Conservation (phyloP, 2,113 vertebrate genomes). For the Cryptomyrus ogoouensis region DNA sequence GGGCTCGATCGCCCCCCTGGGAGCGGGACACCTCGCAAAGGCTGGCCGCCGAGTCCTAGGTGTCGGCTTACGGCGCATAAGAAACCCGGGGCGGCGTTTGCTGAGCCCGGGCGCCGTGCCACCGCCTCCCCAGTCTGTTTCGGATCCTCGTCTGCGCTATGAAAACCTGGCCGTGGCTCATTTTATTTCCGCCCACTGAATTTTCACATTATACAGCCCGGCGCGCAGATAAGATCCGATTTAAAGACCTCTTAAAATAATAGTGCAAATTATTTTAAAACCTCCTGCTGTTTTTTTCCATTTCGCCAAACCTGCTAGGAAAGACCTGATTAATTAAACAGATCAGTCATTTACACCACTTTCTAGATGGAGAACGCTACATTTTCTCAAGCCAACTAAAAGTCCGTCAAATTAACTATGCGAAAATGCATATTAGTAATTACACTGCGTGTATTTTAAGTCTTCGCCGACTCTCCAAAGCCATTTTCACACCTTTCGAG, state of each 20-base stretch:
- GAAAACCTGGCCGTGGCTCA: neutral
- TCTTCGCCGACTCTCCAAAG: neutral
- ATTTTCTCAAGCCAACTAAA: conserved; percentile 1
- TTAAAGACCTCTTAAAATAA: conserved; percentile 4
- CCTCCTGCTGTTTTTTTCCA: neutral
- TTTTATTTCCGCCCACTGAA: neutral
- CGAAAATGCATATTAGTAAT: conserved; percentile 6
- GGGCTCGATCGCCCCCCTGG: neutral
- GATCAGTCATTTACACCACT: neutral
- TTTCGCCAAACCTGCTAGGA: neutral
- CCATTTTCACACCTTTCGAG: neutral
- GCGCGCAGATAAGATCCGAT: neutral
- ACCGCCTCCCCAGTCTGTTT: neutral
- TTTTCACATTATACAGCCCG: neutral
- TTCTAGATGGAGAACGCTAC: neutral
- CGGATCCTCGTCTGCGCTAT: neutral
- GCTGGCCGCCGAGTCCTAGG: neutral
- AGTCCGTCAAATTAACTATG: neutral
- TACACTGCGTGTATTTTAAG: neutral
- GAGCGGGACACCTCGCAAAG: neutral
- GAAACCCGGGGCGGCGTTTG: neutral
- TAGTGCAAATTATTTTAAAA: conserved; percentile 8
- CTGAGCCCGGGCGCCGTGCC: neutral
- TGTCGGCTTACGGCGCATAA: neutral
- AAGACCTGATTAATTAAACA: conserved; percentile 5